Evolutionary conservation across 2,113 vertebrate species (phyloP).

Genomic region (Nestor notabilis): DNA sequence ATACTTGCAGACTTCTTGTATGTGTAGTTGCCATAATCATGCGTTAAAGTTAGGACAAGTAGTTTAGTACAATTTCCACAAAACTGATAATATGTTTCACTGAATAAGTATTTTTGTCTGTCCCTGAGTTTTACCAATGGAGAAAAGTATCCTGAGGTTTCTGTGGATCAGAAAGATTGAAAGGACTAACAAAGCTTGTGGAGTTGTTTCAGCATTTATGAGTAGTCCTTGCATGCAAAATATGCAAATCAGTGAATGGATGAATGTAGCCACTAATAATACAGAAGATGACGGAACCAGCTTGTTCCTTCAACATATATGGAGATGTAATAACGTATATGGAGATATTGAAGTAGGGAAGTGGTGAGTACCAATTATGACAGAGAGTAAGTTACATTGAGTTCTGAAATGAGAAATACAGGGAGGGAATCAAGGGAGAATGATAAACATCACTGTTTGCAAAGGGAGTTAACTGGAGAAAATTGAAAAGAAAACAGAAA

Average conservation of each 20-base stretch:
- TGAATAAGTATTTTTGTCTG: not conserved
- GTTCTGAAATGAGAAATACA: constrained; percentile 2
- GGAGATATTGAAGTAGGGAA: not conserved
- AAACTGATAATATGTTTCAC: not conserved
- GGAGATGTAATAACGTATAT: not conserved
- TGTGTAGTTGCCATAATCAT: not conserved
- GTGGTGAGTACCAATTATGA: not conserved
- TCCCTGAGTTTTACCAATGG: not conserved
- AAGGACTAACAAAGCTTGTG: not conserved
- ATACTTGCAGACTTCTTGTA: not conserved
- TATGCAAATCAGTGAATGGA: not conserved
- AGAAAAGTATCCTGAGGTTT: not conserved
- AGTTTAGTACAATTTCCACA: not conserved
- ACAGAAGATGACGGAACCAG: not conserved
- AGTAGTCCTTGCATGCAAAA: not conserved
- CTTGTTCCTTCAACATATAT: no score
- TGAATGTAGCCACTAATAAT: not conserved
- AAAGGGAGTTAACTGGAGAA: not conserved
- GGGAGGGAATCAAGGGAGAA: not conserved
- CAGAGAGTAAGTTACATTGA: not conserved
- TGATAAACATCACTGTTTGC: not conserved
- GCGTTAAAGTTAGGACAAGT: not conserved
- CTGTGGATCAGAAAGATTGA: not conserved
- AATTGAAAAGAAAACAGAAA: not conserved
- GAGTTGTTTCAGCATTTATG: not conserved